Percentiles rank a stretch among this genome's conserved stretches.
phyloP scores from a whole-genome alignment of 2,797 vertebrate genomes.

The Rachycentron canadum region DNA sequence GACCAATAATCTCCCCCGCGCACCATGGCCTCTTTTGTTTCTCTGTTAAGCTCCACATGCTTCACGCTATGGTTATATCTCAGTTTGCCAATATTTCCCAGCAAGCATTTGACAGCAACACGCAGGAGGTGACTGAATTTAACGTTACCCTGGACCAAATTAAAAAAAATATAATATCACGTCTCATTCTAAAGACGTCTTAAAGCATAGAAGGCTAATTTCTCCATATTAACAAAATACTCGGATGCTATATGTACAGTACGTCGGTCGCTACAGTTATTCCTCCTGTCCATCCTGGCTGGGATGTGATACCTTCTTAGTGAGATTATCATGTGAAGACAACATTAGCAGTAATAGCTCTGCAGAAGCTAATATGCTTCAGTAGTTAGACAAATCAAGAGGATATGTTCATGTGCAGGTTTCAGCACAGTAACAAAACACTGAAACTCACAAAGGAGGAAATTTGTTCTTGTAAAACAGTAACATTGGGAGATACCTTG shows the following conservation, averaged over 20 bases:
- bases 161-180: neutral
- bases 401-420: neutral
- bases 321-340: neutral
- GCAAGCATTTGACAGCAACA: constrained; percentile 14
- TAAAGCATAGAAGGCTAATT: neutral
- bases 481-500: neutral
- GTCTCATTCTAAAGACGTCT: neutral
- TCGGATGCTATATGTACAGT: neutral
- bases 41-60: constrained; percentile 32
- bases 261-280: neutral
- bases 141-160: neutral
- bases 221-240: too few species aligned
- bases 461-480: neutral
- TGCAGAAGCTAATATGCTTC: constrained; percentile 1
- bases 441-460: constrained; percentile 6
- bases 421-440: neutral
- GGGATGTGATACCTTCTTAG: neutral
- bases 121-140: constrained; percentile 13
- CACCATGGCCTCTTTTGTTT: constrained; percentile 54
- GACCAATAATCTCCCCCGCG: constrained; percentile 27
- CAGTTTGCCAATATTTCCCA: constrained; percentile 30
- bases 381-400: neutral
- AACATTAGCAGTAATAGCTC: constrained; percentile 1
- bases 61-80: constrained; percentile 22
- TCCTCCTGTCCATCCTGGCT: neutral